These are phyloP conservation scores for Plagodis pulveraria DNA, from an alignment of 2,888 invertebrate species.

Conservation along the genomic window DNA sequence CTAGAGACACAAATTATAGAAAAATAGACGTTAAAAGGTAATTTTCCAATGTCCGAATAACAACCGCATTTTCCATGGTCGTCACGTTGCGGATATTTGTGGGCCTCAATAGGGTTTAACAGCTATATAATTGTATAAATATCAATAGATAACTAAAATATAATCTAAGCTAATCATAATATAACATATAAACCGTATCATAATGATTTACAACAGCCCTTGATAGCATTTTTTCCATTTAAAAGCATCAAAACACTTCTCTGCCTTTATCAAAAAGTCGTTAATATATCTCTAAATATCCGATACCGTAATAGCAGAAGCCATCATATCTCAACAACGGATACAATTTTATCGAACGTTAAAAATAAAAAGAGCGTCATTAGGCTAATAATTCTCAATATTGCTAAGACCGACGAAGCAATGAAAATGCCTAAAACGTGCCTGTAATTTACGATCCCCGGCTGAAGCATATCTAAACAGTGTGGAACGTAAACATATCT, in stretches of 20 bases:
- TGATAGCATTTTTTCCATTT: too few relatives aligned
- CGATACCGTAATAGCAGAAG: conserved; percentile 7
- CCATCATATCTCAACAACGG: conserved; percentile 2
- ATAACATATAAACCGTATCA: not conserved
- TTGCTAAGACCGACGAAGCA: conserved; percentile 52
- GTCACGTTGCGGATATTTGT: conserved; percentile 13
- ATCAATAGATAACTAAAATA: conserved; percentile 7
- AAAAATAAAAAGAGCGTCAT: conserved; percentile 36
- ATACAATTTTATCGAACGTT: conserved; percentile 27
- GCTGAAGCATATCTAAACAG: conserved; percentile 61
- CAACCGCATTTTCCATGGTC: conserved; percentile 5
- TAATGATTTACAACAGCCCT: not conserved
- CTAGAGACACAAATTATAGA: conserved; percentile 10
- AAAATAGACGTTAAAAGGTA: conserved; percentile 14
- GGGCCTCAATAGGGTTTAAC: conserved; percentile 12
- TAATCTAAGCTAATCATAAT: not conserved
- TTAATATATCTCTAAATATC: conserved; percentile 8
- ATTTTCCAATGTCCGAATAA: conserved; percentile 4
- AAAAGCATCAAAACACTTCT: not conserved
- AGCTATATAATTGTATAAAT: conserved; percentile 10
- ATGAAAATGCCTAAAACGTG: conserved; percentile 58
- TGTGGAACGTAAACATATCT: conserved; percentile 57
- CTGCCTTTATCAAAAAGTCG: conserved; percentile 5
- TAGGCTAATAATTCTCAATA: conserved; percentile 50
- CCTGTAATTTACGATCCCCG: conserved; percentile 48